phyloP scores from a whole-genome alignment of 2,113 vertebrate genomes.

The Anseranas semipalmata region DNA sequence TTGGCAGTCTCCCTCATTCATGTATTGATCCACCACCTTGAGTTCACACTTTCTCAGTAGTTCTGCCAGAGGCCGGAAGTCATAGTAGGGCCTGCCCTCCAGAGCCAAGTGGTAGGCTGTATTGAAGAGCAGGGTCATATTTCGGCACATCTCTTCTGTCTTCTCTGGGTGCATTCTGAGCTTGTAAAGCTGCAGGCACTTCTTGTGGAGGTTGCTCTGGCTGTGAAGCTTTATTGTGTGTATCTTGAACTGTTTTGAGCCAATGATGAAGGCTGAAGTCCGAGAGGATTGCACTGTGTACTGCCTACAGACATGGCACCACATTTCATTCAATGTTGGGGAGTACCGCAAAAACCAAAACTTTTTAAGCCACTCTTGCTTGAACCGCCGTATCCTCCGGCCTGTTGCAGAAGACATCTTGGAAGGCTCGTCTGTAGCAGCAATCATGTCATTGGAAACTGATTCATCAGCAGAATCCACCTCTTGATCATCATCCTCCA shows the following conservation, averaged over 20 bases:
- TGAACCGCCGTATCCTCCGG: slow-evolving; percentile 92
- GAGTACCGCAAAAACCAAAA: slow-evolving; percentile 98
- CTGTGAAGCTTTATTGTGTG: slow-evolving; percentile 98
- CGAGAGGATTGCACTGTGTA: slow-evolving; percentile 96
- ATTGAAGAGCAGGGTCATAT: slow-evolving; percentile 94
- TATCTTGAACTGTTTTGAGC: slow-evolving; percentile 98
- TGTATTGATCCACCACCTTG: slow-evolving; percentile 96
- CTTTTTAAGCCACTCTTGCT: slow-evolving; percentile 98
- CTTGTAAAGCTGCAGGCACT: slow-evolving; percentile 97
- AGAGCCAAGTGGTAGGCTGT: slow-evolving; percentile 92
- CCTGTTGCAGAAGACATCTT: slow-evolving; percentile 84
- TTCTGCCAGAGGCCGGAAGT: slow-evolving; percentile 91
- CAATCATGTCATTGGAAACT: slow-evolving; percentile 87
- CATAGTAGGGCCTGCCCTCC: slow-evolving; percentile 91
- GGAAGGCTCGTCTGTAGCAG: slow-evolving; percentile 86
- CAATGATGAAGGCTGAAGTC: slow-evolving; percentile 95
- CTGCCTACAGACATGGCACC: slow-evolving; percentile 97
- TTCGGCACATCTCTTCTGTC: slow-evolving; percentile 96
- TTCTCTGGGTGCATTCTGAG: slow-evolving; percentile 97
- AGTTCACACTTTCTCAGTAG: slow-evolving; percentile 95
- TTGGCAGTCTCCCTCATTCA: slow-evolving; percentile 96
- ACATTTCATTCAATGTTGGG: slow-evolving; percentile 94
- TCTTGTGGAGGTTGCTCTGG: slow-evolving; percentile 98
- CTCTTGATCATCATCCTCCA: slow-evolving; percentile 94
- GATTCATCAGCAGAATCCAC: slow-evolving; percentile 95